Evolutionary conservation across 2,113 vertebrate genomes (phyloP).

Genomic region (Corvus moneduloides): DNA sequence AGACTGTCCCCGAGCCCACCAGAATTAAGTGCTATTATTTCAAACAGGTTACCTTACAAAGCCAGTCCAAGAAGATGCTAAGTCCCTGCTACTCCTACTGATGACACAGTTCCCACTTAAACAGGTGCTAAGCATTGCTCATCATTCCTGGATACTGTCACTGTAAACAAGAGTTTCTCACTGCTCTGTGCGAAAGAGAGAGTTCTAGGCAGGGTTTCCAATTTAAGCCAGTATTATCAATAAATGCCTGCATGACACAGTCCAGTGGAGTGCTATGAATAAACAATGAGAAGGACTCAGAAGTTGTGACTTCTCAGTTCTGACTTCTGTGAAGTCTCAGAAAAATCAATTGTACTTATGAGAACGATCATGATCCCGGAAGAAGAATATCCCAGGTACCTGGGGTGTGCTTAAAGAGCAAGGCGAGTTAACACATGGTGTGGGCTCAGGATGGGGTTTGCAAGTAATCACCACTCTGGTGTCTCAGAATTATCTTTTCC

Average conservation of each 20-base stretch:
- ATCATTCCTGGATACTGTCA: neutral
- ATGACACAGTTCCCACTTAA: neutral
- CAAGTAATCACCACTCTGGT: slow-evolving; percentile 22
- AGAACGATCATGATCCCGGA: neutral
- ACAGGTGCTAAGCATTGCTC: neutral
- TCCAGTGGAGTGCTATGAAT: neutral
- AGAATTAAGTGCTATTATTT: neutral
- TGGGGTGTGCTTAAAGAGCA: slow-evolving; percentile 15
- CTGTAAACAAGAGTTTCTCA: neutral
- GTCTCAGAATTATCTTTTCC: slow-evolving; percentile 26
- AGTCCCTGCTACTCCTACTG: neutral
- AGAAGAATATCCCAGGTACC: slow-evolving; percentile 3
- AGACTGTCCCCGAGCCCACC: neutral
- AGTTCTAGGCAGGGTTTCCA: slow-evolving; percentile 9
- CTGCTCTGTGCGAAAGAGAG: neutral
- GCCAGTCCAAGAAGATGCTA: neutral
- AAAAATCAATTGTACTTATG: neutral
- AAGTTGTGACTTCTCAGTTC: slow-evolving; percentile 15
- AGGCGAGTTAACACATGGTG: neutral
- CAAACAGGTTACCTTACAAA: neutral
- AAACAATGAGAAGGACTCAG: slow-evolving; percentile 22
- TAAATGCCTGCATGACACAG: slow-evolving; percentile 19
- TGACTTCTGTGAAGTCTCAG: slow-evolving; percentile 13
- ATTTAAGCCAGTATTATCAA: slow-evolving; percentile 53
- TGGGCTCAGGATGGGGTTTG: neutral